Evolutionary conservation across 2,797 vertebrate species (phyloP).

Genomic region (Sebastes oblongus): DNA sequence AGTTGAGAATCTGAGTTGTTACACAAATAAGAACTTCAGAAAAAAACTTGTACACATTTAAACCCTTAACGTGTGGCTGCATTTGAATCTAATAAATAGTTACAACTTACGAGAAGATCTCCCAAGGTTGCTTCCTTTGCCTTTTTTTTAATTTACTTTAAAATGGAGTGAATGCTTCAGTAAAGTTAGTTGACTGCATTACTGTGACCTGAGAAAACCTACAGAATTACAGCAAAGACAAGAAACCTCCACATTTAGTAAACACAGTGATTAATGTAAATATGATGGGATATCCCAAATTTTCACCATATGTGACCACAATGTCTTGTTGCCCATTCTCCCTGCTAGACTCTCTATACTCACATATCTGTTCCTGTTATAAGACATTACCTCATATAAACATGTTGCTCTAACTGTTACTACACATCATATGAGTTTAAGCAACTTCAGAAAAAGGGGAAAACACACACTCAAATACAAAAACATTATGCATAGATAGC

Average conservation of each 20-base stretch:
- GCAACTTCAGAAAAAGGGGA: neutral
- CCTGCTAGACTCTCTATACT: neutral
- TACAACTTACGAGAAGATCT: neutral
- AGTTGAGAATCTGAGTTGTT: slow-evolving; percentile 1
- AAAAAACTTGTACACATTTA: neutral
- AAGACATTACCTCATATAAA: slow-evolving; percentile 17
- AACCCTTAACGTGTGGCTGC: neutral
- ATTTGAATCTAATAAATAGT: neutral
- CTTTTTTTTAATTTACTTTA: neutral
- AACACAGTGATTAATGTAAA: neutral
- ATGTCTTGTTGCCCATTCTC: neutral
- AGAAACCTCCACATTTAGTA: neutral
- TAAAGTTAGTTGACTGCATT: neutral
- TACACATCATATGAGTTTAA: slow-evolving; percentile 12
- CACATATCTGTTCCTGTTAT: neutral
- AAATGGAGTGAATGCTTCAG: neutral
- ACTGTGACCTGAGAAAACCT: neutral
- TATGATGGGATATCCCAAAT: neutral
- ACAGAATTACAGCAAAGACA: neutral
- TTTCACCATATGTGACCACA: neutral
- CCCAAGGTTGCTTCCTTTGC: neutral
- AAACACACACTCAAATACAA: neutral
- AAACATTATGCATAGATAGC: slow-evolving; percentile 8
- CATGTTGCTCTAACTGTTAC: slow-evolving; percentile 11
- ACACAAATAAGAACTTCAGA: neutral